Conservation (phyloP, 2,888 invertebrate genomes). For the Apodemia mormo region DNA sequence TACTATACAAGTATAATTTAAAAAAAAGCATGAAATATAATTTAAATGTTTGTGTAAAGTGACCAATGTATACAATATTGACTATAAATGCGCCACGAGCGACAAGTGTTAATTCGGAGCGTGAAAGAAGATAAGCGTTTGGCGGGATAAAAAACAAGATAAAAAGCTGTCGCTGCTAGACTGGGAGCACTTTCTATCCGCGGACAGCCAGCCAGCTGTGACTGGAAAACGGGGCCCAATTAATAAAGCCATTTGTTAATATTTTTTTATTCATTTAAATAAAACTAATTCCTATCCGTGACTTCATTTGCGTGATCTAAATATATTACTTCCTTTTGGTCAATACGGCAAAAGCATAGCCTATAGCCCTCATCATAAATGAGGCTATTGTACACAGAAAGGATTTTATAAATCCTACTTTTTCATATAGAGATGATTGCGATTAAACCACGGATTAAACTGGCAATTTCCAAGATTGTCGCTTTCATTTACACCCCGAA, state of each 20-base stretch:
- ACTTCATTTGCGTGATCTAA: background rate
- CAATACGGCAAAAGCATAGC: too few species aligned
- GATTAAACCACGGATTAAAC: too few species aligned
- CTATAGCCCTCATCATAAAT: too few species aligned
- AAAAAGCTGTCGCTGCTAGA: constrained; percentile 30
- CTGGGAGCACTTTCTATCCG: constrained; percentile 41
- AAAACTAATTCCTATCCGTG: background rate
- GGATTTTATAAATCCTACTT: too few species aligned
- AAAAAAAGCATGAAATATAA: background rate
- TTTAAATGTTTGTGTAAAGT: constrained; percentile 27
- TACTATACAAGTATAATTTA: too few species aligned
- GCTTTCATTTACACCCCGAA: too few species aligned
- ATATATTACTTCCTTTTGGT: background rate
- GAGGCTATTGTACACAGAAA: too few species aligned
- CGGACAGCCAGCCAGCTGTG: constrained; percentile 31
- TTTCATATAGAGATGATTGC: too few species aligned
- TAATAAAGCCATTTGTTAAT: background rate
- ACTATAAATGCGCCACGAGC: constrained; percentile 47
- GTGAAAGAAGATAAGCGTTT: constrained; percentile 16
- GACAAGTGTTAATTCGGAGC: constrained; percentile 46
- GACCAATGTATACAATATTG: constrained; percentile 30
- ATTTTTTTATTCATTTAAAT: background rate
- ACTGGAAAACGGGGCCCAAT: background rate
- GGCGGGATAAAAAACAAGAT: constrained; percentile 3
- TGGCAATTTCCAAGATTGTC: too few species aligned